These are phyloP conservation scores for Hyla sarda DNA, from an alignment of 2,113 vertebrate genomes.

Conservation along the genomic window DNA sequence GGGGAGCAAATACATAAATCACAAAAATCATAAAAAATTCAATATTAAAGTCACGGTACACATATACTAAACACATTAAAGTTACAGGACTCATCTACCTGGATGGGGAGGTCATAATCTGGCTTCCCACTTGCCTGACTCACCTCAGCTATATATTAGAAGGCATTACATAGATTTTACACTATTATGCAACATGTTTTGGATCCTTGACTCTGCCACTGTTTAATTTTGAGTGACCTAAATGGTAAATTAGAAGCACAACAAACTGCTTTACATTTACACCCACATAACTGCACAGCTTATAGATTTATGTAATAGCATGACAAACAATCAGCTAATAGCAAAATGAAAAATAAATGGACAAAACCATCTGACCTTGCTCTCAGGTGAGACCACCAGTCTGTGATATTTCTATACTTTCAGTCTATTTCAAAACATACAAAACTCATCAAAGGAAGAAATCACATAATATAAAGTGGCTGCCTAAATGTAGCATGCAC, in stretches of 20 bases:
- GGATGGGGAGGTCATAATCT: no score
- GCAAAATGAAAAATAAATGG: neutral
- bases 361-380: neutral
- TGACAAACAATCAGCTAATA: neutral
- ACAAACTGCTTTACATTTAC: slow-evolving; percentile 13
- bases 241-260: slow-evolving; percentile 2
- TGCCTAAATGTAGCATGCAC: neutral
- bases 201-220: neutral
- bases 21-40: no score
- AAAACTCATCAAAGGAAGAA: neutral
- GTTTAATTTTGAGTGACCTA: neutral
- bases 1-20: no score
- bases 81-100: no score
- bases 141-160: no score
- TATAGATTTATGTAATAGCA: neutral
- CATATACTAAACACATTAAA: no score
- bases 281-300: slow-evolving; percentile 25
- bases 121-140: no score
- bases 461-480: neutral
- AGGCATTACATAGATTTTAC: no score
- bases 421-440: neutral
- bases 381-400: neutral
- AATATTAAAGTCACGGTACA: no score
- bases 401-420: neutral
- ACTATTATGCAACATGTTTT: no score